These are phyloP conservation scores for Novumbra hubbsi DNA, from an alignment of 2,797 vertebrate genomes.

Conservation along the genomic window DNA sequence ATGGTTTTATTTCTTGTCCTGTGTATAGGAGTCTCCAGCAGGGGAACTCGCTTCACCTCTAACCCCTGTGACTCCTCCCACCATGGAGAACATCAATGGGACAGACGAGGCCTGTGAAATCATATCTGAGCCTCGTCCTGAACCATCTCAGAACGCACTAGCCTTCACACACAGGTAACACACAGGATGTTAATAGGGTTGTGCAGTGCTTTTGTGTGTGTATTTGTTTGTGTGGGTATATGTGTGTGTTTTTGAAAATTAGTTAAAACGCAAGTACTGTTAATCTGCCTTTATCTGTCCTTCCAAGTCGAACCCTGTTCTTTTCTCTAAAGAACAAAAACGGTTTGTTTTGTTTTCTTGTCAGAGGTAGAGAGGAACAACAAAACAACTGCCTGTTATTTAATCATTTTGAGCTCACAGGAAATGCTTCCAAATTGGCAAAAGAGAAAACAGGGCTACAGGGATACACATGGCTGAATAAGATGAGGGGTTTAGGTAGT, in stretches of 20 bases:
- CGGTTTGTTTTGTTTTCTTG: not conserved
- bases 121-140: constrained; percentile 86
- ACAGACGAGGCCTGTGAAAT: constrained; percentile 90
- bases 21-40: constrained; percentile 88
- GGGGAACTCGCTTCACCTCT: constrained; percentile 93
- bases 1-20: constrained; percentile 3
- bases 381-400: not conserved
- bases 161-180: constrained; percentile 94
- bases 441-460: not conserved
- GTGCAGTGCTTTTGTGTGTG: not conserved
- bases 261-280: not conserved
- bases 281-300: not conserved
- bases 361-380: not conserved
- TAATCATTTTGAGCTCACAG: not conserved
- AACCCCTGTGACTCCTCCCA: constrained; percentile 86
- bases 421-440: not conserved
- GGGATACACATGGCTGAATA: not conserved
- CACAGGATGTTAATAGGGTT: constrained; percentile 4
- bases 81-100: constrained; percentile 88
- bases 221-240: not conserved
- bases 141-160: constrained; percentile 90
- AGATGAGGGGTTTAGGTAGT: not conserved
- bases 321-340: not conserved
- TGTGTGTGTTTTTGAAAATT: not conserved
- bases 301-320: not conserved